Evolutionary conservation across 2,113 vertebrate genomes (phyloP).

Genomic region (Pagrus major): DNA sequence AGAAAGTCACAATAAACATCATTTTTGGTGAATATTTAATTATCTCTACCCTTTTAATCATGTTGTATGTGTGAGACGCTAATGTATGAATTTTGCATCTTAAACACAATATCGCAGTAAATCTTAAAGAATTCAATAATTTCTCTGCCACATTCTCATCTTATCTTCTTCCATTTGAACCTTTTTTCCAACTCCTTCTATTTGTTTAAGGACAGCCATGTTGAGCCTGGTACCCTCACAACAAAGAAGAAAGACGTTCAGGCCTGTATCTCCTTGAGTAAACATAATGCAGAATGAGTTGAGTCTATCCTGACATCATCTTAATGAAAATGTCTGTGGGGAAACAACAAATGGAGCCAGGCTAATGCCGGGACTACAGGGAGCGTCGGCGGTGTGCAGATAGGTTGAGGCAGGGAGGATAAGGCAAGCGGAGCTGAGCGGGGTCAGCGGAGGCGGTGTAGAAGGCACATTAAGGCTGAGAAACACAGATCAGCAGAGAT

Average conservation of each 20-base stretch:
- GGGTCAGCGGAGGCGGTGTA: conserved; percentile 35
- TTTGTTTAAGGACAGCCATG: conserved; percentile 34
- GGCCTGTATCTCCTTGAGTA: conserved; percentile 58
- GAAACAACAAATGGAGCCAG: conserved; percentile 68
- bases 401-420: conserved; percentile 23
- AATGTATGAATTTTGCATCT: neutral
- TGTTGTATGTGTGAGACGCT: neutral
- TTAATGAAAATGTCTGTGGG: conserved; percentile 79
- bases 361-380: conserved; percentile 24
- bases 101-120: neutral
- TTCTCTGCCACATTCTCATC: neutral
- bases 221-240: conserved; percentile 2
- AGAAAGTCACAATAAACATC: neutral
- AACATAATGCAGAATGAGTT: conserved; percentile 64
- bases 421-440: neutral
- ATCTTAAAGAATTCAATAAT: neutral
- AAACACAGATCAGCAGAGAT: conserved; percentile 50
- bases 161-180: neutral
- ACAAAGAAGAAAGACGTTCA: conserved; percentile 13
- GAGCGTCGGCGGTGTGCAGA: conserved; percentile 13
- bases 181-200: neutral
- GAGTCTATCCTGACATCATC: conserved; percentile 81
- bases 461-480: conserved; percentile 42
- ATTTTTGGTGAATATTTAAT: neutral
- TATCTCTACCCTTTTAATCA: no score